phyloP scores from a whole-genome alignment of 1,140 invertebrate genomes.

The Drosophila oshimai region DNA sequence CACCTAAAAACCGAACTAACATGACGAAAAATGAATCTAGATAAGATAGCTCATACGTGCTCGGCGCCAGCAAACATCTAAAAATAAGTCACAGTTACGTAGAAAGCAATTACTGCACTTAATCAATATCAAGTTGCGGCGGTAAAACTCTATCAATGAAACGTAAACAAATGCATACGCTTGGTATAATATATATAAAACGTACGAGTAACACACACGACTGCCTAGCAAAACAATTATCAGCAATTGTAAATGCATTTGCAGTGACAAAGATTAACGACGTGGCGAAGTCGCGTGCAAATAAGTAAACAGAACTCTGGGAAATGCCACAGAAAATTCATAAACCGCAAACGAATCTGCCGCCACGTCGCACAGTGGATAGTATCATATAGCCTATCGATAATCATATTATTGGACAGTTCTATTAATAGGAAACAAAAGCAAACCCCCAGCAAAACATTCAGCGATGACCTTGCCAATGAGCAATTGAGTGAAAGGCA shows the following conservation, averaged over 20 bases:
- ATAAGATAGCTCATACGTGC: slow-evolving; percentile 11
- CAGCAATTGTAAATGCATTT: slow-evolving; percentile 10
- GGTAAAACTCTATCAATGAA: slow-evolving; percentile 30
- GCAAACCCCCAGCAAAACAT: slow-evolving; percentile 26
- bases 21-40: neutral
- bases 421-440: slow-evolving; percentile 37
- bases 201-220: neutral
- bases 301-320: slow-evolving; percentile 10
- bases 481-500: slow-evolving; percentile 35
- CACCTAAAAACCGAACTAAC: neutral
- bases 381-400: slow-evolving; percentile 15
- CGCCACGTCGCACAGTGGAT: neutral
- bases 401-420: slow-evolving; percentile 38
- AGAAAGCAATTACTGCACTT: slow-evolving; percentile 5
- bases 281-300: slow-evolving; percentile 18
- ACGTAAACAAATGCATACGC: slow-evolving; percentile 12
- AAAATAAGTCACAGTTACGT: slow-evolving; percentile 17
- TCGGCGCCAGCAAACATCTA: slow-evolving; percentile 7
- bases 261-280: slow-evolving; percentile 12
- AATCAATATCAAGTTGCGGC: slow-evolving; percentile 14
- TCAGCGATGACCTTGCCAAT: slow-evolving; percentile 29
- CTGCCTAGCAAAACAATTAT: slow-evolving; percentile 20
- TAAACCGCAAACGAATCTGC: neutral
- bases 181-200: neutral
- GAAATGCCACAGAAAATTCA: slow-evolving; percentile 4